Evolutionary conservation across 2,113 vertebrate species (phyloP).

Genomic region (Pithys albifrons): DNA sequence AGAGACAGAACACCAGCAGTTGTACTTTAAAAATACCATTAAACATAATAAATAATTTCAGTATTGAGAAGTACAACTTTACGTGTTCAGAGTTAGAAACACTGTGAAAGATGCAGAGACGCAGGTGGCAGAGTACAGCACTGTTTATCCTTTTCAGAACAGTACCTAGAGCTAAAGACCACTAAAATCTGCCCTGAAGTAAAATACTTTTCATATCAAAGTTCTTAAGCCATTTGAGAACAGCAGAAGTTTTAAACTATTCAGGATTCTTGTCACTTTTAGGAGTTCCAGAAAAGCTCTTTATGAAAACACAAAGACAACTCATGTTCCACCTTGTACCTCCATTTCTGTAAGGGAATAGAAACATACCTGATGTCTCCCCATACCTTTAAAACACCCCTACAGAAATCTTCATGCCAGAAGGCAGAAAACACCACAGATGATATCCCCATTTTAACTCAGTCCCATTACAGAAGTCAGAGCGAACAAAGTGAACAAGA

Average conservation of each 20-base stretch:
- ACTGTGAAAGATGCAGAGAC: neutral
- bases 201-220: neutral
- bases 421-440: neutral
- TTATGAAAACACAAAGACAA: neutral
- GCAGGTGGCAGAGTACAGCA: neutral
- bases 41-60: neutral
- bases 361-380: neutral
- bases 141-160: neutral
- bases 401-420: neutral
- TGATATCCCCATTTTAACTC: neutral
- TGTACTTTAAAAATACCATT: neutral
- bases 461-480: neutral
- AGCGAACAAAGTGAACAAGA: neutral
- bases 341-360: neutral
- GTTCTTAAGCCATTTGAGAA: neutral
- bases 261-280: neutral
- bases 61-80: neutral
- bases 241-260: neutral
- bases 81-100: neutral
- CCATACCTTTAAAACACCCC: neutral
- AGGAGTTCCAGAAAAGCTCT: neutral
- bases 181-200: neutral
- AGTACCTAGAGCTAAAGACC: neutral
- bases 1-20: neutral
- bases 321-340: neutral